Evolutionary conservation across 2,113 vertebrate species (phyloP), one percentile per base, ranked within the genome.

Genomic region (Amphiprion percula): DNA sequence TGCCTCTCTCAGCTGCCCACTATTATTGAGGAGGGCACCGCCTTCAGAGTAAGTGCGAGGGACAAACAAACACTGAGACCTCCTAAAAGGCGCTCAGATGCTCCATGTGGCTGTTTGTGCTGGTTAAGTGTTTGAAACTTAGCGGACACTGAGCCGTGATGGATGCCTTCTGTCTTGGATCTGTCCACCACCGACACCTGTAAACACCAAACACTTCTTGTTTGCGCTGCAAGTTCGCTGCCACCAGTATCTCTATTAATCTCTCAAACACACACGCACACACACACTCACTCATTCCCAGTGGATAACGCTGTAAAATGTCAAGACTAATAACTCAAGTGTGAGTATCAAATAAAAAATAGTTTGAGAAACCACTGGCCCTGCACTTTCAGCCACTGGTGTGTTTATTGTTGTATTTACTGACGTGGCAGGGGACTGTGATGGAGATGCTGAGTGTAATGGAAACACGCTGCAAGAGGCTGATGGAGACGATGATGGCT

Each of bases 1-100:
- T 99, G 98, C 84, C 97, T 99, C 66, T 99, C 98, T 70, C 98
- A 99, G 86, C 93, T 99, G 67, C 98, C 98, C 2, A 99, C 98
- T 23, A 99, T 99, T 89, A 99, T 99, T 1, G 98, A 99, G 88
- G 98, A 99, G 68, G 98, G 97, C 87, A 99, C 97, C 0, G 96
- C 97, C 9, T 99, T 99, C 88, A 96, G 97, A 94, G 98, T 99
- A 88, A 97, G 97, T 80, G 47, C 14, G 56, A 17, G 21, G n/a
- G 10, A 19, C 30, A 58, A 54, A 55, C 8, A 46, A 41, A 37
- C 17, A 10, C 33, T 7, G 7, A 37, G 33, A 37, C 33, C 33
- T 37, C 33, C 33, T 37, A 10, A 37, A 8, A 8, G 33, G 33
- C 1, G 33, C 1, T 37, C 33, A 37, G 33, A 37, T 37, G 33